A percentile compares a stretch with the other conserved stretches of the same genome.
Evolutionary conservation across 2,113 vertebrate species (phyloP).

Genomic region (Etheostoma cragini): DNA sequence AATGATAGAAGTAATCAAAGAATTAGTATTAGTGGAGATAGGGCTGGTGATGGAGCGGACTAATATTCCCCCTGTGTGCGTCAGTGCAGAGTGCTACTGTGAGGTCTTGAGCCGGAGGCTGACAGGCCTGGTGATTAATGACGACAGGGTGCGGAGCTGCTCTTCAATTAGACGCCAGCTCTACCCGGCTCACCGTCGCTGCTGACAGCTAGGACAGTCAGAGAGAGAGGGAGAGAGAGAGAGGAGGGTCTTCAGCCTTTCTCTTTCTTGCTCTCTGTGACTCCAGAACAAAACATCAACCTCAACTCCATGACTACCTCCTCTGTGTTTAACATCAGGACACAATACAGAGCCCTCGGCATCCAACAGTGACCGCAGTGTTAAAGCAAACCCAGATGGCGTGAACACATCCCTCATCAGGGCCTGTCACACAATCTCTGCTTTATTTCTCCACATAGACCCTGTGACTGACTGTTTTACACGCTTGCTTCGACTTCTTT

Average conservation of each 20-base stretch:
- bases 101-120: slow-evolving; percentile 81
- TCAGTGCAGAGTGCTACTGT: slow-evolving; percentile 74
- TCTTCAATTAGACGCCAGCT: slow-evolving; percentile 86
- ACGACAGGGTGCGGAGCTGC: slow-evolving; percentile 86
- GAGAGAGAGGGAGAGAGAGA: slow-evolving; percentile 55
- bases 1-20: slow-evolving; percentile 46
- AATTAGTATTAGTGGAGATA: slow-evolving; percentile 38
- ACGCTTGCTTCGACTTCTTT: slow-evolving; percentile 48
- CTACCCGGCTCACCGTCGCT: slow-evolving; percentile 69
- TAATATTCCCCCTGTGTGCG: slow-evolving; percentile 69
- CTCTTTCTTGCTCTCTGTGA: slow-evolving; percentile 52
- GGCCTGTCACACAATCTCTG: slow-evolving; percentile 76
- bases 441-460: slow-evolving; percentile 73
- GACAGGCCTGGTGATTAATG: slow-evolving; percentile 87
- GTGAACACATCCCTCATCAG: slow-evolving; percentile 78
- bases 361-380: slow-evolving; percentile 78
- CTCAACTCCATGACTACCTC: slow-evolving; percentile 81
- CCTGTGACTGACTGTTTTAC: slow-evolving; percentile 62
- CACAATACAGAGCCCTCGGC: slow-evolving; percentile 76
- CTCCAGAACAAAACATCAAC: slow-evolving; percentile 81
- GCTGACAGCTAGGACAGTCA: slow-evolving; percentile 76
- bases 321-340: slow-evolving; percentile 80
- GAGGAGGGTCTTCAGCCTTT: slow-evolving; percentile 22
- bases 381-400: slow-evolving; percentile 80
- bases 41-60: slow-evolving; percentile 66